Conservation (phyloP, 37 sponge, comb jelly and placozoan species). For the Cladorhizidae sp. region DNA sequence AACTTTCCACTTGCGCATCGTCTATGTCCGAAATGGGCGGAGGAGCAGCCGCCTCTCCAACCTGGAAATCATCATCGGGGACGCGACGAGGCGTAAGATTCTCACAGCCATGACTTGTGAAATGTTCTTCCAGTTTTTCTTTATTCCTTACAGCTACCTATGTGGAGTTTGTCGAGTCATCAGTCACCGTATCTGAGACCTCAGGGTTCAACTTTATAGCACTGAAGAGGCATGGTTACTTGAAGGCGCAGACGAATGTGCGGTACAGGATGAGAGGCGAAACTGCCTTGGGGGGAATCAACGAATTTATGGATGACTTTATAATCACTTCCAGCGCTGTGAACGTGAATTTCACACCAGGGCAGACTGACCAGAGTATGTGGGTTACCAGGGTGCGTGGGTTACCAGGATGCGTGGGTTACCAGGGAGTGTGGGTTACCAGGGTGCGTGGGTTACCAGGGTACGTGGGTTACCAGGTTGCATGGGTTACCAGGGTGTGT, state of each 20-base stretch:
- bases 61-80: constrained; percentile 39
- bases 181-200: background rate
- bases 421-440: too few relatives aligned
- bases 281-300: constrained; percentile 8
- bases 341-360: too few relatives aligned
- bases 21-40: background rate
- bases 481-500: too few relatives aligned
- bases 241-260: background rate
- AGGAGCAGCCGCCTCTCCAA: background rate
- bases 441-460: too few relatives aligned
- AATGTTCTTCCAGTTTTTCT: background rate
- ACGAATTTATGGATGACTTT: too few relatives aligned
- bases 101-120: too few relatives aligned
- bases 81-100: constrained; percentile 23
- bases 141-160: constrained; percentile 6
- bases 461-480: too few relatives aligned
- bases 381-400: too few relatives aligned
- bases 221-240: constrained; percentile 18
- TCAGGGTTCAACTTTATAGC: background rate
- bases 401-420: too few relatives aligned
- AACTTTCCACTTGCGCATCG: constrained; percentile 24
- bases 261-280: background rate
- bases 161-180: background rate
- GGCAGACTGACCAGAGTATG: too few relatives aligned
- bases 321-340: background rate